These are phyloP conservation scores for Asarcornis scutulata DNA, from an alignment of 2,113 vertebrate species.

Conservation along the genomic window DNA sequence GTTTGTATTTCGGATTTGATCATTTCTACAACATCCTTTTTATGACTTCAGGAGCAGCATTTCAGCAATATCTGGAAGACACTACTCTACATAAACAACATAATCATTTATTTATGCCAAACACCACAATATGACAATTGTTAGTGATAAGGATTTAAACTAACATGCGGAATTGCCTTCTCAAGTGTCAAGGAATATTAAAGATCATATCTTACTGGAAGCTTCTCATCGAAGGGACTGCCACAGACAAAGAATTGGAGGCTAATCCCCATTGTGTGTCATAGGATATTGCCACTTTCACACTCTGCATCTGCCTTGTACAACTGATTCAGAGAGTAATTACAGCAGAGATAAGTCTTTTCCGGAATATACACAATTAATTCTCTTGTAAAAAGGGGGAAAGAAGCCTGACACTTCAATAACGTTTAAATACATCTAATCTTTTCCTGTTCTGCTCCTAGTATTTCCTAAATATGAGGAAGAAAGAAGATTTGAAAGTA, in stretches of 20 bases:
- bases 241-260: neutral
- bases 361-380: conserved; percentile 70
- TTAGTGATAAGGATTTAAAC: conserved; percentile 55
- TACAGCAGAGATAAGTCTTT: conserved; percentile 72
- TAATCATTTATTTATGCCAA: conserved; percentile 28
- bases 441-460: conserved; percentile 72
- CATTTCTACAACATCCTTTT: conserved; percentile 18
- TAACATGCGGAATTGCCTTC: conserved; percentile 36
- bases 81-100: neutral
- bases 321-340: conserved; percentile 66
- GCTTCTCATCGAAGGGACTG: conserved; percentile 43
- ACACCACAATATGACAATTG: neutral
- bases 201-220: conserved; percentile 72
- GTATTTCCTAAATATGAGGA: conserved; percentile 73
- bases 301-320: conserved; percentile 31
- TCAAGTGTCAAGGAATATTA: conserved; percentile 68
- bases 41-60: neutral
- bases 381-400: conserved; percentile 47
- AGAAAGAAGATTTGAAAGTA: conserved; percentile 71
- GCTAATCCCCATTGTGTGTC: conserved; percentile 52
- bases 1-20: neutral
- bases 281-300: conserved; percentile 58
- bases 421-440: conserved; percentile 77
- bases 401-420: conserved; percentile 73
- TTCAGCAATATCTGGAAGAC: neutral